Conservation (phyloP, 2,797 vertebrate genomes). For the Octomys mimax region DNA sequence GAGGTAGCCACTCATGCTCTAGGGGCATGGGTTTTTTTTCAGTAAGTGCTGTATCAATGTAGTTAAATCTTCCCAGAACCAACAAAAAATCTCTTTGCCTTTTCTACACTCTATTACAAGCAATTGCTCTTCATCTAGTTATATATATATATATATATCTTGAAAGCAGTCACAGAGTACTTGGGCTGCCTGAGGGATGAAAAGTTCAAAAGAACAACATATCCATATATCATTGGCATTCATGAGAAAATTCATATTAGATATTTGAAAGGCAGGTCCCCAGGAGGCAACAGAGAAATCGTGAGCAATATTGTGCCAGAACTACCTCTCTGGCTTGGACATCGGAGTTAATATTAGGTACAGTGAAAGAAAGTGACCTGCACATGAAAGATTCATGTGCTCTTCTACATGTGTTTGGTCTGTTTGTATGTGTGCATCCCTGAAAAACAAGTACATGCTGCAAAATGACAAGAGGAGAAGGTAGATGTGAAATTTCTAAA, state of each 20-base stretch:
- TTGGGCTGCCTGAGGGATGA: conserved; percentile 83
- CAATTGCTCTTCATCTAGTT: conserved; percentile 85
- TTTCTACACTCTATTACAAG: conserved; percentile 78
- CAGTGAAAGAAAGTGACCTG: conserved; percentile 65
- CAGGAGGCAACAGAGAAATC: conserved; percentile 86
- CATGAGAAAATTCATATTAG: conserved; percentile 88
- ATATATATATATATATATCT: conserved; percentile 81
- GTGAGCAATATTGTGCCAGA: conserved; percentile 82
- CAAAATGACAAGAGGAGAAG: neutral
- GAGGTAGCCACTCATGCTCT: neutral
- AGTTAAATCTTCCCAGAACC: conserved; percentile 80
- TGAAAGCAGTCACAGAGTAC: conserved; percentile 83
- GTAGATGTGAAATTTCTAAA: neutral
- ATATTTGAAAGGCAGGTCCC: conserved; percentile 85
- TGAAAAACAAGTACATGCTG: conserved; percentile 27
- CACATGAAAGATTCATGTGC: conserved; percentile 15
- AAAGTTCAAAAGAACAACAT: conserved; percentile 86
- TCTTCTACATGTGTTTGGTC: neutral
- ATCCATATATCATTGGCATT: conserved; percentile 86
- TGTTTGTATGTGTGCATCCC: neutral
- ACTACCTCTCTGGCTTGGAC: conserved; percentile 75
- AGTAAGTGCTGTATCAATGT: conserved; percentile 64
- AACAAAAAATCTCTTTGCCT: conserved; percentile 77
- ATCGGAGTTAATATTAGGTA: conserved; percentile 55
- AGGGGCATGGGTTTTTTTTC: conserved; percentile 70